Percentiles rank a stretch among this genome's conserved stretches.
These are phyloP conservation scores for Eulimnadia texana DNA, from an alignment of 1,140 invertebrate genomes.

Conservation along the genomic window DNA sequence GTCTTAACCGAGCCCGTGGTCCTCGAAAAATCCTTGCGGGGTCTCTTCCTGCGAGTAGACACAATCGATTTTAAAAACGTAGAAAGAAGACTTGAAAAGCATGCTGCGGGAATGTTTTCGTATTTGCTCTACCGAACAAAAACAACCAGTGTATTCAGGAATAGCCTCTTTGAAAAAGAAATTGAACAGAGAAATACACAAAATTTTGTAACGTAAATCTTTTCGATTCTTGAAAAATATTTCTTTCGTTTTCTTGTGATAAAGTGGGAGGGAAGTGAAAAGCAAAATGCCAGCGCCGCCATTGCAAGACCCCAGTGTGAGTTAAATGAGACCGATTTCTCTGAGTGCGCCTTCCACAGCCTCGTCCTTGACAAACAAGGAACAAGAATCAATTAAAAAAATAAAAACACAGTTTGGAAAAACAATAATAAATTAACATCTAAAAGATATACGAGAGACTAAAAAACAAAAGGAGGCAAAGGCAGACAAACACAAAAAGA, in stretches of 20 bases:
- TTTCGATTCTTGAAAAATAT: too few species aligned
- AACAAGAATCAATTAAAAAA: slow-evolving; percentile 19
- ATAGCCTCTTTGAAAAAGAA: neutral
- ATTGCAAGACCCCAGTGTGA: slow-evolving; percentile 10
- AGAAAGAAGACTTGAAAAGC: neutral
- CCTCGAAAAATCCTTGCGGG: slow-evolving; percentile 95
- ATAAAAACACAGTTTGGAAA: neutral
- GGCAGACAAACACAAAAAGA: neutral
- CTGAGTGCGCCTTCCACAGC: slow-evolving; percentile 63
- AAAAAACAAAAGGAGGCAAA: neutral
- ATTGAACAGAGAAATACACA: too few species aligned
- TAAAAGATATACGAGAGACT: neutral
- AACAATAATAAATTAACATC: slow-evolving; percentile 8
- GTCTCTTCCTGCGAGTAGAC: slow-evolving; percentile 87
- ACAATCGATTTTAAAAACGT: slow-evolving; percentile 15
- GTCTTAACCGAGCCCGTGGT: slow-evolving; percentile 83
- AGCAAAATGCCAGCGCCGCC: slow-evolving; percentile 3
- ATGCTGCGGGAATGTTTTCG: too few species aligned
- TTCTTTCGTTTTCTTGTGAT: neutral
- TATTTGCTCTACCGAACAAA: too few species aligned
- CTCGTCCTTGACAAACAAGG: slow-evolving; percentile 50
- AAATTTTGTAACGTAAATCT: too few species aligned
- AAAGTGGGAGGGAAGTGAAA: neutral
- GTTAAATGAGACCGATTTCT: slow-evolving; percentile 64
- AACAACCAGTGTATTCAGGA: neutral